Evolutionary conservation across 2,113 vertebrate species (phyloP), one percentile per base, ranked within the genome.

Genomic region (Petrocephalus zakoni): DNA sequence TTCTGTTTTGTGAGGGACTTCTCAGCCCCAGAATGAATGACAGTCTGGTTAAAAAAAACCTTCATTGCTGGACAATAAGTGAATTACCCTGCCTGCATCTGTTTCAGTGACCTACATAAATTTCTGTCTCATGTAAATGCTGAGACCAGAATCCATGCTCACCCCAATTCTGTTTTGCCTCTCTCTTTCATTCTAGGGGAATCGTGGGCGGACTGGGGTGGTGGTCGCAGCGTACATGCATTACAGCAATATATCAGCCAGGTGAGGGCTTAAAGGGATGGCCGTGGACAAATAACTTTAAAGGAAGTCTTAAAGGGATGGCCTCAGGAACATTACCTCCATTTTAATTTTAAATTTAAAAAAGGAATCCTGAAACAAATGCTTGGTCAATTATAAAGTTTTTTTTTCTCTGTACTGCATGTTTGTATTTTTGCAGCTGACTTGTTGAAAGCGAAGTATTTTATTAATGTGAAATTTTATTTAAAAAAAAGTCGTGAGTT

Each of bases 211-310:
- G 87, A 97, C 97, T 0, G 98, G 98, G 0, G 98, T 99, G 87
- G 98, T 99, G 42, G 97, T 98, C 19, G 98, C 98, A 0, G 98
- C 98, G 2, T 99, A 99, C 92, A 98, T 99, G 98, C 97, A 99
- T 92, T 99, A 99, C 95, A 99, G 98, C 95, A 99, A 99, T 94
- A 99, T 99, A 93, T 99, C 98, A 0, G 98, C 98, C 92, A 99
- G 98, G 98, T 99, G 95, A 92, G 92, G 29, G 21, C 19, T 83
- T 22, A n/a, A 47, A n/a, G 37, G 21, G 72, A 37, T 42, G 34
- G 72, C 72, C 11, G 7, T 42, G 72, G 72, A 17, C 72, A 42
- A 19, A 42, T 17, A 42, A 19, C 68, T 8, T 37, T 75, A 75
- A 75, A 37, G 15, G 68, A 37, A 75, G 72, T 37, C 34, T 78